A percentile compares a stretch with the other conserved stretches of the same genome.
These are phyloP conservation scores for Beris morrisii DNA, from an alignment of 2,888 invertebrate species.

Conservation along the genomic window DNA sequence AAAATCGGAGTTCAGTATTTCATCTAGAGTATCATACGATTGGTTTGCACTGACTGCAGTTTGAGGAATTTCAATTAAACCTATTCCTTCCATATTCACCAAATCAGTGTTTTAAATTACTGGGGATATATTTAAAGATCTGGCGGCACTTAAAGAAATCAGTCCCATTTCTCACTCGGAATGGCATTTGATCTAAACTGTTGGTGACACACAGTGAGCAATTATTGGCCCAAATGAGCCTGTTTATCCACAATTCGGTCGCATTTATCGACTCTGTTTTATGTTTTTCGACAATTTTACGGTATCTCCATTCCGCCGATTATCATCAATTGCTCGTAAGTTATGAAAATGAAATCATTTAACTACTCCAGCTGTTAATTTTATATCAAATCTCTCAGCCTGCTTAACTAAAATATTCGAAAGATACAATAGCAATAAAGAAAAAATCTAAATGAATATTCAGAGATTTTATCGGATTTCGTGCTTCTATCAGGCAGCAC, in stretches of 20 bases:
- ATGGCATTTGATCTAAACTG: too few relatives aligned
- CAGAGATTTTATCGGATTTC: constrained; percentile 6
- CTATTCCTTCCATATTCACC: too few relatives aligned
- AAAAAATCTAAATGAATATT: constrained; percentile 19
- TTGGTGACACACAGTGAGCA: constrained; percentile 6
- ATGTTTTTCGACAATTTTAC: constrained; percentile 7
- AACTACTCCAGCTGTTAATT: constrained; percentile 9
- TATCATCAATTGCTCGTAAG: background rate
- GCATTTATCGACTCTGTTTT: background rate
- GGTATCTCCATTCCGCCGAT: background rate
- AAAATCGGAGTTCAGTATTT: too few relatives aligned
- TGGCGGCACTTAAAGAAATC: too few relatives aligned
- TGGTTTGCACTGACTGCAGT: too few relatives aligned
- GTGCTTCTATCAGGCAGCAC: constrained; percentile 22
- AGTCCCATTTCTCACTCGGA: too few relatives aligned
- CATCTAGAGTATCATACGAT: too few relatives aligned
- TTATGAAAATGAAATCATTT: constrained; percentile 23
- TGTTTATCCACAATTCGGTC: constrained; percentile 11
- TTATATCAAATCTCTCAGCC: constrained; percentile 3
- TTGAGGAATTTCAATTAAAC: too few relatives aligned
- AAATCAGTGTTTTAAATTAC: too few relatives aligned
- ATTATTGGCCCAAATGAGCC: constrained; percentile 9
- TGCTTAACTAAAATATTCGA: background rate
- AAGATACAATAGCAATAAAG: too few relatives aligned
- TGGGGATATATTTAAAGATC: too few relatives aligned